Conservation (phyloP, 2,888 invertebrate species). For the Polyommatus iphigenia region DNA sequence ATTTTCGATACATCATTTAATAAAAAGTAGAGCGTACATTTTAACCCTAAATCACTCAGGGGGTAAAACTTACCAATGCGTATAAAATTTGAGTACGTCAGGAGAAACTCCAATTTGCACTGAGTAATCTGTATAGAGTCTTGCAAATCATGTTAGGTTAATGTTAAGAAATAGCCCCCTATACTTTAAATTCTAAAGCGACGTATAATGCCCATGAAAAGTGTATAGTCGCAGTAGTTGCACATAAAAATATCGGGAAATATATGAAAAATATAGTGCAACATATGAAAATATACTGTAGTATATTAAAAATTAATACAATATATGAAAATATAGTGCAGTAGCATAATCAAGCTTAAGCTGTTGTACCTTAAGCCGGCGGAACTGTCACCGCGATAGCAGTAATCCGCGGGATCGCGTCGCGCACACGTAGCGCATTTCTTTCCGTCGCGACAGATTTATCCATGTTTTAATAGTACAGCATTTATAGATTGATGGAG, state of each 20-base stretch:
- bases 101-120: neutral
- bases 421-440: slow-evolving; percentile 39
- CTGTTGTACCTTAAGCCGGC: slow-evolving; percentile 27
- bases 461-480: neutral
- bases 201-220: too few species aligned
- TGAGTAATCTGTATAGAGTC: neutral
- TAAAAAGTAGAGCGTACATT: neutral
- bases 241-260: too few species aligned
- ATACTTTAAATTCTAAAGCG: too few species aligned
- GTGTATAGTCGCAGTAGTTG: too few species aligned
- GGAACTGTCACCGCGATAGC: slow-evolving; percentile 38
- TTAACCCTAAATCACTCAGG: neutral
- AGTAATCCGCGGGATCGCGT: slow-evolving; percentile 41
- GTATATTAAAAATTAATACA: neutral
- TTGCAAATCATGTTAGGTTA: too few species aligned
- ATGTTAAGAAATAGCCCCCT: too few species aligned
- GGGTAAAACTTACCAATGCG: neutral
- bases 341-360: slow-evolving; percentile 12
- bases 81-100: neutral
- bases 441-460: slow-evolving; percentile 33
- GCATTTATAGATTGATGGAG: neutral
- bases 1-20: too few species aligned
- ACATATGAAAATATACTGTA: neutral
- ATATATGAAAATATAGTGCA: neutral
- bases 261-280: too few species aligned